phyloP scores from a whole-genome alignment of 2,113 vertebrate genomes.

The Paramormyrops kingsleyae region DNA sequence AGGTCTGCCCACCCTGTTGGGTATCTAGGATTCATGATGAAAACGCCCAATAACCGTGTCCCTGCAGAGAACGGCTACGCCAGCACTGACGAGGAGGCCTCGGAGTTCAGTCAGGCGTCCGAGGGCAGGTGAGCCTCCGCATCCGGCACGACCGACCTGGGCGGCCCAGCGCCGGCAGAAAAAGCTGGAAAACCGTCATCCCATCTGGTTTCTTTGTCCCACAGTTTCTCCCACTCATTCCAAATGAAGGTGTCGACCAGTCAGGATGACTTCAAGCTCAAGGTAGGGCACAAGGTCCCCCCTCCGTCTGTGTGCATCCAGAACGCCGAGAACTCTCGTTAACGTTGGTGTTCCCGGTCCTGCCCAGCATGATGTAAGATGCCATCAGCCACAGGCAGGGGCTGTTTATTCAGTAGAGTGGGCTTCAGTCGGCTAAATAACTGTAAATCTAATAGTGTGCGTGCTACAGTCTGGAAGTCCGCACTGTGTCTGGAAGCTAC shows the following conservation, averaged over 20 bases:
- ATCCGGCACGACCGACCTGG: neutral
- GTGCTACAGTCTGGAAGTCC: neutral
- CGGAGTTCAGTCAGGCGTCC: conserved; percentile 83
- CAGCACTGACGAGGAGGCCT: conserved; percentile 89
- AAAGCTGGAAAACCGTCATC: neutral
- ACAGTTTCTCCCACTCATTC: conserved; percentile 70
- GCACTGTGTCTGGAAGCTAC: neutral
- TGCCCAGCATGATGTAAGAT: neutral
- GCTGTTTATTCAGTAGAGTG: neutral
- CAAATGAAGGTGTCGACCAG: conserved; percentile 90
- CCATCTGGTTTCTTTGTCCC: neutral
- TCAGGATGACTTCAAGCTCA: conserved; percentile 91
- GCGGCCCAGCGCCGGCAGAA: too few relatives aligned
- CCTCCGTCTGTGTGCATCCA: neutral
- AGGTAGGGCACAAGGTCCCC: conserved; percentile 59
- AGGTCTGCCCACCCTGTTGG: neutral
- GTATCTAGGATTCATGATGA: neutral
- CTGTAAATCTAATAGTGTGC: neutral
- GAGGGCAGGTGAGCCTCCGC: conserved; percentile 74
- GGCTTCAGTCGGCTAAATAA: neutral
- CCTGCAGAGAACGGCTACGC: conserved; percentile 81
- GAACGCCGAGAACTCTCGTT: neutral
- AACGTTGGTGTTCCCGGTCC: neutral
- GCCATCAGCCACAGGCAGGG: neutral
- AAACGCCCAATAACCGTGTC: neutral